Base-by-base conservation (phyloP, 2,797 vertebrate genomes). In the Leontopithecus rosalia region DNA sequence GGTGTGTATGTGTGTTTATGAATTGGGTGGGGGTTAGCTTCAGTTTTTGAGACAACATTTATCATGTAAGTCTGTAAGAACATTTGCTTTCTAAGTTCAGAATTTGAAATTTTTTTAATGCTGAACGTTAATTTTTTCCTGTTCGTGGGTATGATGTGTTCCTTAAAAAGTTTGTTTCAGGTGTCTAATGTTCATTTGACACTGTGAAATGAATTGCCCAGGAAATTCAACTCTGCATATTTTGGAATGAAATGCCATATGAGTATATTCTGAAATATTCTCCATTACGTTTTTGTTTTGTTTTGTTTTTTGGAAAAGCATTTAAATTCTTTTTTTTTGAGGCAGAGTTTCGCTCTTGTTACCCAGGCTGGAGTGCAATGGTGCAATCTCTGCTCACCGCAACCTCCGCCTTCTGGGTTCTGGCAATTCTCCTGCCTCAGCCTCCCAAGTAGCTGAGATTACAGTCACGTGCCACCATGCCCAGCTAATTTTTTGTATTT, bases 251-350 rank as follows among this genome's bases (percentile, higher is more conserved):
- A 84, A 50, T 57, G 12, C n/a, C 14, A 1, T 64, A 46, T 76
- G 7, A 26, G n/a, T 48, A n/a, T 73, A 41, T 72, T 80, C 75
- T 72, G 48, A 79, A 70, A 77, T 79, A 9, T 43, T 64, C 61
- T 48, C 6, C 43, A 24, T 26, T 52, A 48, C 43, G 7, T 6
- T 17, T 36, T 61, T 55, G 7, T 55, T 55, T 52, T 52, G 52
- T 52, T 55, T 55, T 22, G 7, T 55, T 55, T 55, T 73, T 64
- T 87, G 36, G n/a, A 19, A 88, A 88, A 52, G n/a, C 33, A 43
- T 81, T 75, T 82, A 64, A 75, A 43, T 95, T 88, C 55, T 83
- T n/a, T n/a, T n/a, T n/a, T n/a, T n/a, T n/a, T n/a, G n/a, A n/a
- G n/a, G n/a, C n/a, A n/a, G n/a, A n/a, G n/a, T n/a, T n/a, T n/a